A percentile compares a stretch with the other conserved stretches of the same genome.
Conservation (phyloP, 1,140 invertebrate species). For the Wasmannia auropunctata region DNA sequence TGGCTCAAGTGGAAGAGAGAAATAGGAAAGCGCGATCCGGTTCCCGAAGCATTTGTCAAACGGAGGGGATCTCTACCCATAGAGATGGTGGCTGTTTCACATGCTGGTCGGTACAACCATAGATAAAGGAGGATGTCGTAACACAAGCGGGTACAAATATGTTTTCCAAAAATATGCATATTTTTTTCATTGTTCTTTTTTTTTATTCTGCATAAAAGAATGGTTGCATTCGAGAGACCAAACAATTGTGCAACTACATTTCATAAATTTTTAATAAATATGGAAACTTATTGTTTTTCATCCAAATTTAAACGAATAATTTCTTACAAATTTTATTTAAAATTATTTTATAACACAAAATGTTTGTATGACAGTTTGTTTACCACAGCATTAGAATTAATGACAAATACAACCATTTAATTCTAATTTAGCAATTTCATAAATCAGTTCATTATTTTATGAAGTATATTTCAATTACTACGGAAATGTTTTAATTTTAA, state of each 20-base stretch:
- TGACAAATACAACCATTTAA: not conserved
- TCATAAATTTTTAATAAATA: not conserved
- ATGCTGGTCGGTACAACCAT: constrained; percentile 84
- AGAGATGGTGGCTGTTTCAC: constrained; percentile 86
- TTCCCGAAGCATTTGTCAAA: constrained; percentile 84
- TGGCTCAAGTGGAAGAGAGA: constrained; percentile 75
- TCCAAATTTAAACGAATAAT: not conserved
- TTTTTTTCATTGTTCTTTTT: not conserved
- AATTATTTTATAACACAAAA: too few species aligned
- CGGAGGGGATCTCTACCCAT: constrained; percentile 88
- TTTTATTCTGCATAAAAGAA: not conserved
- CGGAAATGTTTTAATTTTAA: not conserved
- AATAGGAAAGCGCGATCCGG: constrained; percentile 78
- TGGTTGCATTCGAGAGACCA: not conserved
- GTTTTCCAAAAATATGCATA: constrained; percentile 62
- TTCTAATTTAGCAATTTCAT: not conserved
- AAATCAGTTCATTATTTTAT: not conserved
- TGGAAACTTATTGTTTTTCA: not conserved
- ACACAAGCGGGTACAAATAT: constrained; percentile 59
- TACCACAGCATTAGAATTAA: not conserved
- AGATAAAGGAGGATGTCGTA: constrained; percentile 74
- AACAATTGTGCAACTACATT: not conserved
- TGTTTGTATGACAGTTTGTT: not conserved
- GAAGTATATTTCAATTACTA: not conserved
- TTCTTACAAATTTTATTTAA: not conserved